Base-by-base conservation (phyloP, 2,888 invertebrate genomes). In the Volucella inanis region DNA sequence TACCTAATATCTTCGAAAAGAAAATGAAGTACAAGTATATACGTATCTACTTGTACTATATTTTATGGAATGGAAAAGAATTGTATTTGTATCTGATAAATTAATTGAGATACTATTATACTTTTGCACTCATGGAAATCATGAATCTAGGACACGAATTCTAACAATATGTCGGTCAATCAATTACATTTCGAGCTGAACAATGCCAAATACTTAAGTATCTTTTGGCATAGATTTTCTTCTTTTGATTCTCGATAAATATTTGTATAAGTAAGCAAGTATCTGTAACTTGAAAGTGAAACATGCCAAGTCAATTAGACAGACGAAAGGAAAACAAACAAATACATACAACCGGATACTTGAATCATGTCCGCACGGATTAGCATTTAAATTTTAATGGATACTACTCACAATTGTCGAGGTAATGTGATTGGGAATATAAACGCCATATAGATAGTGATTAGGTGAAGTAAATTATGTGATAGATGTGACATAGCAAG, bases 341-440 rank as follows among this genome's bases (percentile, higher is more conserved):
- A 50, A 41, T 31, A 31, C 31, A 6, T 31, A 31, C 6, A 31
- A 31, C 4, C 6, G 31, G 31, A 31, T 31, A 31, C 31, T 31
- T 31, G 6, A 31, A 4, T 14, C 14, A 55, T 8, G 18, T 57
- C 41, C 15, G 15, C 2, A 39, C 39, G 41, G 43, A 8, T 6
- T 6, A 57, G 6, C 38, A 49, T 59, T 55, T 57, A n/a, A 41
- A 31, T 43, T 14, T 41, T 43, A 65, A 59, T 31, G 49, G 57
- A 22, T 61, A 43, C 50, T 43, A 43, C 43, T 50, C 75, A 15
- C 57, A 67, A 57, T 50, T 67, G 50, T 18, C 11, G 39, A 65
- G 49, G 57, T 75, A 75, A 75, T 67, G 75, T 75, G 50, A 49
- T 57, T 50, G 65, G 55, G 59, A 65, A 75, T 75, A 67, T 59